phyloP scores from a whole-genome alignment of 2,888 invertebrate species.

The Pollenia amentaria region DNA sequence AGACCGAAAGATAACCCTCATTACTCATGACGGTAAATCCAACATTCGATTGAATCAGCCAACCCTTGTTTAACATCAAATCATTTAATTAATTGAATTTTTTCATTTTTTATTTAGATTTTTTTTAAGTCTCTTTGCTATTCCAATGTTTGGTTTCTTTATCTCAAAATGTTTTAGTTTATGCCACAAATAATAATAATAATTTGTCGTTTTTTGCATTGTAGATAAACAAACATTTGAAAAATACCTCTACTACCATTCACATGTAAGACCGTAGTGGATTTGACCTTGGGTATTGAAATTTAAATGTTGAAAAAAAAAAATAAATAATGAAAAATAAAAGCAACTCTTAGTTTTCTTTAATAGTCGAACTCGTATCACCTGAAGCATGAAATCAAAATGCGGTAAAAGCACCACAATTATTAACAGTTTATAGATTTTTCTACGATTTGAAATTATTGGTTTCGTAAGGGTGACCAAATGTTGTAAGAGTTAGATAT shows the following conservation, averaged over 20 bases:
- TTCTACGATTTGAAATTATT: not conserved
- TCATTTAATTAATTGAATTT: conserved; percentile 67
- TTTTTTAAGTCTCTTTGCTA: conserved; percentile 23
- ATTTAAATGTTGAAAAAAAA: conserved; percentile 22
- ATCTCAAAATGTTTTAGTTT: conserved; percentile 29
- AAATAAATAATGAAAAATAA: conserved; percentile 3
- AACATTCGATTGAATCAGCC: conserved; percentile 20
- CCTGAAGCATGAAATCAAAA: conserved; percentile 26
- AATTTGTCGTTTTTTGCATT: conserved; percentile 48
- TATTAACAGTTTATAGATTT: conserved; percentile 56
- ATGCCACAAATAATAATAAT: conserved; percentile 48
- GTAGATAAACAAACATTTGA: conserved; percentile 17
- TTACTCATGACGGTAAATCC: conserved; percentile 2
- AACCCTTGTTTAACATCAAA: conserved; percentile 64
- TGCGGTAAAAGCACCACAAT: conserved; percentile 40
- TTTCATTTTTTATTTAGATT: conserved; percentile 45
- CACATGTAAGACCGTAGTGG: conserved; percentile 20
- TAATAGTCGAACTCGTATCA: conserved; percentile 8
- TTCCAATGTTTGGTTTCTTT: conserved; percentile 50
- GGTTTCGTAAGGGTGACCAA: conserved; percentile 24
- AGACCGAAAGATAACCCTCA: too few species aligned
- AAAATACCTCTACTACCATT: not conserved
- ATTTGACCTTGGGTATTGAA: conserved; percentile 57
- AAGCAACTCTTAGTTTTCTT: conserved; percentile 42
- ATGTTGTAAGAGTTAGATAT: not conserved